Evolutionary conservation across 1,140 invertebrate species (phyloP), one percentile per base, ranked within the genome.

Genomic region (Cherax quadricarinatus): DNA sequence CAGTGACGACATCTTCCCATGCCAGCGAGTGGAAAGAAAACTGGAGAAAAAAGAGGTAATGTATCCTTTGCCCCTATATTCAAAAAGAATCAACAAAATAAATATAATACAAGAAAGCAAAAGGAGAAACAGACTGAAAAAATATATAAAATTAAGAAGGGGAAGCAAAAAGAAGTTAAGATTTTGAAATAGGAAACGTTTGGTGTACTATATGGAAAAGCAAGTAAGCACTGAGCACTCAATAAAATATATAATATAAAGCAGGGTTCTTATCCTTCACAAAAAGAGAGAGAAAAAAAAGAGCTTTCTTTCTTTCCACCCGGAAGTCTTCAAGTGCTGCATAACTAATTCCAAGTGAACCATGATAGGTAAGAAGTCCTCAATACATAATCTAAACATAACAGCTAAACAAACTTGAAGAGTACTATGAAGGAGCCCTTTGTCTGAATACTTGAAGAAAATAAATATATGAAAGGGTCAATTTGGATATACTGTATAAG

Each of bases 321-420:
- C 83, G 49, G 16, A 57, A 91, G 84, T 87, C n/a, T 80, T 91
- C 75, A 86, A 91, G 89, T 91, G 89, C 84, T 86, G 73, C 84
- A 87, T 84, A 89, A 91, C 84, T 86, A 86, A 91, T 91, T 79
- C 85, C 89, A 91, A 87, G 57, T 86, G 83, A 91, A 78, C 82
- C 73, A 78, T 86, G 89, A 81, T 80, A 60, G 89, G 89, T 91
- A 86, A 80, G 89, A 91, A 91, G 84, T 86, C 89, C 84, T 91
- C 89, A 85, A 41, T 91, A 91, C 89, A 86, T 91, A 91, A 91
- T 91, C 89, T 91, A 91, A 90, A 91, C 84, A 91, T 91, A 91
- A 91, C 87, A 89, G 87, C 87, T 89, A 89, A 89, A 89, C 87
- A 89, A 89, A 89, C 87, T 88, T 89, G 87, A 86, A 75, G 85